Base-by-base conservation (phyloP, 2,888 invertebrate genomes). In the Thymelicus acteon region DNA sequence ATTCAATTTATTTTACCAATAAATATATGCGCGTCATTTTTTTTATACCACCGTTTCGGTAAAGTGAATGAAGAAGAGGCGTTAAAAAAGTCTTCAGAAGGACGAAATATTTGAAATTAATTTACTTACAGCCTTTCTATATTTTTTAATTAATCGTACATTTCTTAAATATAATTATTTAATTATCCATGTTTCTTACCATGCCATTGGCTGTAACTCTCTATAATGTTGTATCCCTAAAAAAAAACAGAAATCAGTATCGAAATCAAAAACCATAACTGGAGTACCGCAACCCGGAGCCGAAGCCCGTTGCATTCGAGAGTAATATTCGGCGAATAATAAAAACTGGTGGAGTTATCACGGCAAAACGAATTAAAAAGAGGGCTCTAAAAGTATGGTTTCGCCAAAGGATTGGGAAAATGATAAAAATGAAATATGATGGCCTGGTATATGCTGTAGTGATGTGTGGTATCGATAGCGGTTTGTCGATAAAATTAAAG, bases 341-440 rank as follows among this genome's bases (percentile, higher is more conserved):
- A 71, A 71, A 70, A 65, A 40, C 52, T 15, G 6, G 31, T 39
- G 52, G 64, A 71, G 70, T 60, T 64, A 71, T 71, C 65, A 66
- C 60, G 44, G 66, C 61, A 71, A 71, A 71, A 71, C 71, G 71
- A 71, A 71, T 71, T 71, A 71, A 71, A 71, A 84, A 83, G 76
- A 75, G 74, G 72, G 75, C 76, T 79, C 82, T 83, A 81, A 85
- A 89, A 86, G 82, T 88, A 89, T 84, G 92, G 91, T 89, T 92
- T 91, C 92, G 88, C 89, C 88, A 92, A 91, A 92, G 92, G 91
- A 90, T 92, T 89, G 91, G 85, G 82, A 85, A 86, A 88, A 88
- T 90, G 89, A 89, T 89, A 90, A 90, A 86, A 91, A 90, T 91
- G 90, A 91, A 91, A 92, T 92, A 90, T 88, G 83, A 81, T 77